phyloP scores from a whole-genome alignment of 1,140 invertebrate species.

The Oscheius sp. region DNA sequence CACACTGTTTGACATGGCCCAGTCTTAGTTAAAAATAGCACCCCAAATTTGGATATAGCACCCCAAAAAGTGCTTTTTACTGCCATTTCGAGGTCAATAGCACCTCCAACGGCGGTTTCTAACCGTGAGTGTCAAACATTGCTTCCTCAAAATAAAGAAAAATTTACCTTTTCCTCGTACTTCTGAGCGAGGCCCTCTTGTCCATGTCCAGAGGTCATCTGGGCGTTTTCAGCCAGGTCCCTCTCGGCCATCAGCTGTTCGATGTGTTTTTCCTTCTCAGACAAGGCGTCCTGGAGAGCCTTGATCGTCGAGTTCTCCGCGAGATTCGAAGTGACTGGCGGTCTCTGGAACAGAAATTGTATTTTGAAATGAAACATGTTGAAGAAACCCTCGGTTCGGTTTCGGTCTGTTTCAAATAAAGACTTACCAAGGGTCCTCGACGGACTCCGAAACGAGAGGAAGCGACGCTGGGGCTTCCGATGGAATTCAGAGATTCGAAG shows the following conservation, averaged over 20 bases:
- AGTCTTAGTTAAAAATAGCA: too few relatives aligned
- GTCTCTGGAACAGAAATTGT: background rate
- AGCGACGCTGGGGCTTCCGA: conserved; percentile 58
- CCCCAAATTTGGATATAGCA: too few relatives aligned
- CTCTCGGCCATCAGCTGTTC: conserved; percentile 18
- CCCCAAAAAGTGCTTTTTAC: conserved; percentile 40
- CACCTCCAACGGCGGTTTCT: too few relatives aligned
- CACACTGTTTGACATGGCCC: too few relatives aligned
- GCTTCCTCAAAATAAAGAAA: conserved; percentile 31
- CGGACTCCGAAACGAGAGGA: conserved; percentile 20
- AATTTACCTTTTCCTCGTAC: conserved; percentile 11
- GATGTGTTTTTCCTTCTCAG: conserved; percentile 9
- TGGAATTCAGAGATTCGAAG: conserved; percentile 77
- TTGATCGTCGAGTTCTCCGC: conserved; percentile 24
- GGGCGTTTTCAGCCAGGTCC: background rate
- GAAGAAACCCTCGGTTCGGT: background rate
- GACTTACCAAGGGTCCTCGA: conserved; percentile 1
- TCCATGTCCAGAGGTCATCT: background rate
- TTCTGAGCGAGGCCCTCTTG: background rate
- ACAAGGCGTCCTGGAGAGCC: conserved; percentile 9
- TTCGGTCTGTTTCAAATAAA: background rate
- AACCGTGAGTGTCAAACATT: too few relatives aligned
- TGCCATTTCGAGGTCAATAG: too few relatives aligned
- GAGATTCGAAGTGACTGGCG: background rate
- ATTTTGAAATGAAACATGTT: conserved; percentile 26